Conservation (phyloP, 1,140 invertebrate genomes). For the Drosophila lacertosa region DNA sequence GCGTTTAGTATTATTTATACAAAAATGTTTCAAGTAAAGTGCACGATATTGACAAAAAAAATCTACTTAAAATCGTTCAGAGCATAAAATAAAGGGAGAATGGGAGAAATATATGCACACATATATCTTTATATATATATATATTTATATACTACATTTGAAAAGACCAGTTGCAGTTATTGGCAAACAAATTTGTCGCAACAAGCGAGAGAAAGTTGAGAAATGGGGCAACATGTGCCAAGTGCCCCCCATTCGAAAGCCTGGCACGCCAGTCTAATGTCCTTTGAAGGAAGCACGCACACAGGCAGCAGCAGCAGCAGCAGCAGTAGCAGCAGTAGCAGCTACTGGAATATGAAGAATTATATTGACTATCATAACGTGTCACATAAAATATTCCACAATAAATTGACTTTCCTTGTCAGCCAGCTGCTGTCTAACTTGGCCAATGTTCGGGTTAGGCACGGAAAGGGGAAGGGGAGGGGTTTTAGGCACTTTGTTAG, state of each 20-base stretch:
- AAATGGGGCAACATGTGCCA: constrained; percentile 63
- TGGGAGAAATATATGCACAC: not conserved
- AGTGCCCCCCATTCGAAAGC: too few relatives aligned
- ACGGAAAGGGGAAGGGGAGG: not conserved
- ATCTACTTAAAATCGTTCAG: constrained; percentile 64
- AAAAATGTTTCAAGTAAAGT: constrained; percentile 65
- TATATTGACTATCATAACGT: constrained; percentile 81
- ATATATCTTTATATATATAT: too few relatives aligned
- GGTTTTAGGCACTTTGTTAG: constrained; percentile 54
- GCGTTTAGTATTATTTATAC: constrained; percentile 63
- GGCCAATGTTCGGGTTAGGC: constrained; percentile 1
- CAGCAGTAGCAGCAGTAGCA: too few relatives aligned
- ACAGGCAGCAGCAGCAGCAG: constrained; percentile 8
- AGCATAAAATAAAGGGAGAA: constrained; percentile 39
- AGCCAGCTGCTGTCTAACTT: constrained; percentile 50
- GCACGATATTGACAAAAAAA: constrained; percentile 48
- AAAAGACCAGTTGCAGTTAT: constrained; percentile 20
- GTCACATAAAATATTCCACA: constrained; percentile 82
- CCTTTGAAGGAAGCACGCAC: constrained; percentile 9
- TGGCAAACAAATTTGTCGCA: constrained; percentile 66
- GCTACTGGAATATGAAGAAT: constrained; percentile 56
- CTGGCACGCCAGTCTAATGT: constrained; percentile 9
- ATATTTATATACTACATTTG: too few relatives aligned
- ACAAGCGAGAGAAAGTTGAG: constrained; percentile 68
- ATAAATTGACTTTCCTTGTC: constrained; percentile 78